Conservation (phyloP, 2,888 invertebrate genomes). For the Rhaphigaster nebulosa region DNA sequence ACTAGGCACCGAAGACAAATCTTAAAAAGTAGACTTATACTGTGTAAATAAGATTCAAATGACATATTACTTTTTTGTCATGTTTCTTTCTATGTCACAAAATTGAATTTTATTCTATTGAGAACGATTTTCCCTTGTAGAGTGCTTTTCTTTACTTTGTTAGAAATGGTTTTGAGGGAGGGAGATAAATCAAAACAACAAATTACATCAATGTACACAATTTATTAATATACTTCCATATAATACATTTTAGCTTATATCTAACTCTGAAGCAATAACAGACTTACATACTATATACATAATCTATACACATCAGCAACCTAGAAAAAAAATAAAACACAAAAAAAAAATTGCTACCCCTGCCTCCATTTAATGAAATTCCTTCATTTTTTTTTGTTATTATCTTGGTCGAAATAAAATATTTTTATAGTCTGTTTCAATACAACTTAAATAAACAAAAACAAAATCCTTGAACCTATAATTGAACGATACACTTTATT, state of each 20-base stretch:
- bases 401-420: conserved; percentile 26
- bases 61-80: too few species aligned
- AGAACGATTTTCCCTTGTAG: too few species aligned
- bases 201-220: conserved; percentile 65
- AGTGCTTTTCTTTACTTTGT: not conserved
- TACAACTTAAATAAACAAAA: not conserved
- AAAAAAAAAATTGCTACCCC: conserved; percentile 44
- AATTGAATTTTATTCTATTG: not conserved
- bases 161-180: not conserved
- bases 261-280: conserved; percentile 63
- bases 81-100: not conserved
- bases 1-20: too few species aligned
- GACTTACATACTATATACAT: conserved; percentile 63
- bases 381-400: not conserved
- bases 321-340: conserved; percentile 39
- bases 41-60: not conserved
- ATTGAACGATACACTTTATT: not conserved
- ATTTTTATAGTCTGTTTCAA: not conserved
- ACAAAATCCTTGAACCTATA: not conserved
- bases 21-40: too few species aligned
- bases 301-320: conserved; percentile 63
- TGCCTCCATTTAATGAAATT: conserved; percentile 40
- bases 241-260: conserved; percentile 63
- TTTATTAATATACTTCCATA: conserved; percentile 65
- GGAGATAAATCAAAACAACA: conserved; percentile 27